phyloP scores from a whole-genome alignment of 2,113 vertebrate genomes.

The Cryptotis parvus region DNA sequence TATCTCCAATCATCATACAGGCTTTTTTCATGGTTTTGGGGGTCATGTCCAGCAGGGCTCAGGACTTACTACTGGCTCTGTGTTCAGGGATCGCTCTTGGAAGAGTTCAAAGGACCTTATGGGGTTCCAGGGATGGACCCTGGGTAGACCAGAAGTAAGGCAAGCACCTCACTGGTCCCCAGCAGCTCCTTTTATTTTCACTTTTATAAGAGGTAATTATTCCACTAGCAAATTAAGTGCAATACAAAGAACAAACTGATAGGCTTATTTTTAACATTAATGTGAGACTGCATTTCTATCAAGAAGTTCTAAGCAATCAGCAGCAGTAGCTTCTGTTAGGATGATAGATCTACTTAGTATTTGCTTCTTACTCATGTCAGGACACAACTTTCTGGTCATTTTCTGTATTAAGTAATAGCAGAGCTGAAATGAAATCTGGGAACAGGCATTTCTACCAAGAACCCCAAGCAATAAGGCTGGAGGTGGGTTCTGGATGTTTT shows the following conservation, averaged over 20 bases:
- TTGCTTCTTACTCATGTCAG: not conserved
- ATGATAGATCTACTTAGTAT: not conserved
- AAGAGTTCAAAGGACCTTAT: too few species aligned
- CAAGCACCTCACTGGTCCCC: too few species aligned
- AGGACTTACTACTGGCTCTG: too few species aligned
- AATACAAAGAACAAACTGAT: not conserved
- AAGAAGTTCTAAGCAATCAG: not conserved
- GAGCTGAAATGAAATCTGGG: not conserved
- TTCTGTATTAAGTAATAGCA: not conserved
- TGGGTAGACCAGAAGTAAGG: too few species aligned
- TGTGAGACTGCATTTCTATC: not conserved
- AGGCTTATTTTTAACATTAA: not conserved
- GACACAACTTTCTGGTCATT: not conserved
- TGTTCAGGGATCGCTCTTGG: too few species aligned
- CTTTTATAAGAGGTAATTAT: not conserved
- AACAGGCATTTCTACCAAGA: not conserved
- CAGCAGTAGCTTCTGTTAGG: not conserved
- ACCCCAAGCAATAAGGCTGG: not conserved
- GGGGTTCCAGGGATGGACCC: too few species aligned
- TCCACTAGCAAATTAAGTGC: slow-evolving; percentile 11
- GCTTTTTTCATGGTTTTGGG: too few species aligned
- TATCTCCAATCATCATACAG: not conserved
- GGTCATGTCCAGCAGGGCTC: too few species aligned
- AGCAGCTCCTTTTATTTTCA: not conserved
- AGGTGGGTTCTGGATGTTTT: not conserved